Percentiles rank a stretch among this genome's conserved stretches.
Conservation (phyloP, 2,888 invertebrate species). For the Meta bourneti region DNA sequence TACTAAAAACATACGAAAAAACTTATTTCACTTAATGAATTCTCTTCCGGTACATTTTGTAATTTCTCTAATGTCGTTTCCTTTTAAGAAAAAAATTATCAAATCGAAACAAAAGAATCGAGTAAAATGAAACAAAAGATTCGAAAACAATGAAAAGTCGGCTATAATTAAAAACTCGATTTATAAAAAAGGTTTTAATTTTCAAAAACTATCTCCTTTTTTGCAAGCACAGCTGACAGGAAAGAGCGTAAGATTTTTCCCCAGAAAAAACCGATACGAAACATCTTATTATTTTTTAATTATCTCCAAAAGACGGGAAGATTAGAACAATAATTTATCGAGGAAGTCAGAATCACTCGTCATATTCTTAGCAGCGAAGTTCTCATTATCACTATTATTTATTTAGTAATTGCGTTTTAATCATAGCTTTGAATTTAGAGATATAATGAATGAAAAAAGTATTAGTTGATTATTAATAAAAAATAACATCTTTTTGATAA, state of each 20-base stretch:
- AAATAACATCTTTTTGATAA: no score
- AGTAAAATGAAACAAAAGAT: constrained; percentile 14
- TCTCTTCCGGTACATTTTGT: no score
- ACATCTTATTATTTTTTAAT: not conserved
- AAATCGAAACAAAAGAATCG: not conserved
- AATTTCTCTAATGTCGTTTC: not conserved
- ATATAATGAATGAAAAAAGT: no score
- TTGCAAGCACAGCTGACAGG: not conserved
- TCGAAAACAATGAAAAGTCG: not conserved
- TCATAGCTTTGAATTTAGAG: no score
- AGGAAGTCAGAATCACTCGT: not conserved
- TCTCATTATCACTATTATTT: no score
- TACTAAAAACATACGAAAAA: not conserved
- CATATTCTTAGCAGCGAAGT: no score
- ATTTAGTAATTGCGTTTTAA: no score
- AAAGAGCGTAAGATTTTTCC: not conserved
- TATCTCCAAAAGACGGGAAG: not conserved
- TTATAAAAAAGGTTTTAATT: constrained; percentile 33
- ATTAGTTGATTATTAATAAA: no score
- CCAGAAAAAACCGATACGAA: not conserved
- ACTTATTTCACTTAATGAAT: no score
- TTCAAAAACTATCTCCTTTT: constrained; percentile 13
- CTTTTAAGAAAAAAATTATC: not conserved
- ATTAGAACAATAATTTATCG: not conserved
- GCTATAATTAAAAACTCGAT: constrained; percentile 50